Conservation (phyloP, 2,888 invertebrate genomes). For the Tineola bisselliella region DNA sequence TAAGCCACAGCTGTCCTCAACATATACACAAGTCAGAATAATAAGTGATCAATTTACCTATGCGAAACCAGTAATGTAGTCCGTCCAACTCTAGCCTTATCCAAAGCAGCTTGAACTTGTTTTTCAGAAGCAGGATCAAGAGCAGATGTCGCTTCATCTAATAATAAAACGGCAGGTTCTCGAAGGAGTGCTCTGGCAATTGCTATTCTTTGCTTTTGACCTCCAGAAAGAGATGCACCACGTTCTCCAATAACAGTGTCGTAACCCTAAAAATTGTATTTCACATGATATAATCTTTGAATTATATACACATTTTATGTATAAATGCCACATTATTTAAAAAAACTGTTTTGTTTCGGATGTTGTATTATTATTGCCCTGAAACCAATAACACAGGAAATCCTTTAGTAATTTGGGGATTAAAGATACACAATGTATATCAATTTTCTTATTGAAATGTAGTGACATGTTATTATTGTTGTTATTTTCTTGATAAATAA, state of each 20-base stretch:
- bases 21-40: background rate
- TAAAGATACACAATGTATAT: too few relatives aligned
- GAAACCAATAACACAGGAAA: too few relatives aligned
- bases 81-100: constrained; percentile 75
- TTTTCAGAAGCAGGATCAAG: constrained; percentile 83
- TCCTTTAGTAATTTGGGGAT: too few relatives aligned
- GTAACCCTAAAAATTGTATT: constrained; percentile 63
- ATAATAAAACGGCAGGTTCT: constrained; percentile 76
- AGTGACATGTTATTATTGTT: too few relatives aligned
- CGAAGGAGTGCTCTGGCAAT: constrained; percentile 83
- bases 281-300: too few relatives aligned
- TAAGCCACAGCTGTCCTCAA: too few relatives aligned
- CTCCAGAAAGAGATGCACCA: constrained; percentile 82
- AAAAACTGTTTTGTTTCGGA: too few relatives aligned
- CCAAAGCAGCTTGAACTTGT: constrained; percentile 81
- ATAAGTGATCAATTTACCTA: constrained; percentile 34
- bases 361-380: too few relatives aligned
- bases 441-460: too few relatives aligned
- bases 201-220: constrained; percentile 86
- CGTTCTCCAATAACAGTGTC: constrained; percentile 83
- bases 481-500: too few relatives aligned
- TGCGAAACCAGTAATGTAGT: constrained; percentile 81
- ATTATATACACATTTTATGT: too few relatives aligned
- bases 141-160: constrained; percentile 88
- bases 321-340: too few relatives aligned